Evolutionary conservation across 2,113 vertebrate genomes (phyloP).

Genomic region (Anoplopoma fimbria): DNA sequence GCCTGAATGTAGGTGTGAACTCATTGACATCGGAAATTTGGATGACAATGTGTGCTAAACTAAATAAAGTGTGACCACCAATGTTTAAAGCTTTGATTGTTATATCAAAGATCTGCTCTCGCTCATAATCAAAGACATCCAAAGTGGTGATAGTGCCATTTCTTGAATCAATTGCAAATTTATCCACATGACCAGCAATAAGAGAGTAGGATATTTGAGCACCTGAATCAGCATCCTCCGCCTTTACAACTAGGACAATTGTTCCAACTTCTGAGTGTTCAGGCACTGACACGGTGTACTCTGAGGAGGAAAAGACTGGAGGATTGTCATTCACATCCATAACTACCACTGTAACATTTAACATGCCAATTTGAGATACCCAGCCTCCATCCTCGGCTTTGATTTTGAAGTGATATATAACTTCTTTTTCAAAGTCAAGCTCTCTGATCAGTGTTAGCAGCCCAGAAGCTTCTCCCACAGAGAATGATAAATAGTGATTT

Average conservation of each 20-base stretch:
- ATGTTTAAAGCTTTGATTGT: conserved; percentile 79
- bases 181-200: conserved; percentile 73
- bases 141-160: conserved; percentile 77
- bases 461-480: conserved; percentile 75
- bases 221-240: conserved; percentile 78
- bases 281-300: conserved; percentile 67
- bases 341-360: conserved; percentile 79
- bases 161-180: conserved; percentile 76
- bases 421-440: conserved; percentile 80
- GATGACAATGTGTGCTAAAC: conserved; percentile 76
- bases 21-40: conserved; percentile 81
- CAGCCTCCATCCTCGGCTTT: conserved; percentile 80
- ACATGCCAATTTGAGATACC: conserved; percentile 66
- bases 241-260: conserved; percentile 65
- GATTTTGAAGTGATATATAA: conserved; percentile 68
- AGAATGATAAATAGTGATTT: conserved; percentile 69
- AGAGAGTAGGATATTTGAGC: conserved; percentile 77
- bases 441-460: conserved; percentile 73
- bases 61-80: conserved; percentile 65
- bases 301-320: conserved; percentile 74
- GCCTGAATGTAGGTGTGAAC: conserved; percentile 76
- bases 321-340: conserved; percentile 84
- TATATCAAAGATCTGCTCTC: conserved; percentile 76
- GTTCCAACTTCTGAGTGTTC: conserved; percentile 80
- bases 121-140: conserved; percentile 82